A percentile compares a stretch with the other conserved stretches of the same genome.
phyloP scores from a whole-genome alignment of 2,113 vertebrate species.

The Tiliqua scincoides region DNA sequence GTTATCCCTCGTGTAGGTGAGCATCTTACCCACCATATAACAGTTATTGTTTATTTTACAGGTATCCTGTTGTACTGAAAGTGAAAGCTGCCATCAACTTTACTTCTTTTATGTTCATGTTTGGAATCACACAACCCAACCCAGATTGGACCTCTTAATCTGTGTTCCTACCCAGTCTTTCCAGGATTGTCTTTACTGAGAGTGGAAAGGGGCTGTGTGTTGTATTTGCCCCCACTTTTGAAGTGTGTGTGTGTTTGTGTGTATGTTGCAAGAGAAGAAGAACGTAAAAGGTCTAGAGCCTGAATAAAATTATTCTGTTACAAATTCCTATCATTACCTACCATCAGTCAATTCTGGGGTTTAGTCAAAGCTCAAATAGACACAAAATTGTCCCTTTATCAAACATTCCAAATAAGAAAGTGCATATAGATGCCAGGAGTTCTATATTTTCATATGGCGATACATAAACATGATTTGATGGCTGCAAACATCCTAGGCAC shows the following conservation, averaged over 20 bases:
- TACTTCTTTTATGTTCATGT: neutral
- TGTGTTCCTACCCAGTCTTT: neutral
- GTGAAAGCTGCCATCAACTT: neutral
- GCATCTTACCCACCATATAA: neutral
- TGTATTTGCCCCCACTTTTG: neutral
- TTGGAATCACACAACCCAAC: accelerated
- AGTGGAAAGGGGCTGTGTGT: neutral
- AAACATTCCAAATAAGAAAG: neutral
- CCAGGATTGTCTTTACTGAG: neutral
- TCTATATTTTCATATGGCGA: neutral
- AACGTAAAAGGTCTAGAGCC: neutral
- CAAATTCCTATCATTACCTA: accelerated
- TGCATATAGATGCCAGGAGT: neutral
- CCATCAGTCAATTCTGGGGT: neutral
- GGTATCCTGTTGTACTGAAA: neutral
- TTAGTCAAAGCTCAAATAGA: accelerated
- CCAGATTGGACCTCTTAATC: neutral
- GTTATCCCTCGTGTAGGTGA: neutral
- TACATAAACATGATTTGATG: neutral
- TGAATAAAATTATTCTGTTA: neutral
- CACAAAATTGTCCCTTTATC: accelerated
- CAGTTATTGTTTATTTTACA: neutral
- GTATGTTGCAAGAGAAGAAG: neutral
- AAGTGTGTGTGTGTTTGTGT: neutral
- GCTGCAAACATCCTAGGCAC: slow-evolving; percentile 10